phyloP scores from a whole-genome alignment of 2,888 invertebrate genomes.

The Oscheius onirici region DNA sequence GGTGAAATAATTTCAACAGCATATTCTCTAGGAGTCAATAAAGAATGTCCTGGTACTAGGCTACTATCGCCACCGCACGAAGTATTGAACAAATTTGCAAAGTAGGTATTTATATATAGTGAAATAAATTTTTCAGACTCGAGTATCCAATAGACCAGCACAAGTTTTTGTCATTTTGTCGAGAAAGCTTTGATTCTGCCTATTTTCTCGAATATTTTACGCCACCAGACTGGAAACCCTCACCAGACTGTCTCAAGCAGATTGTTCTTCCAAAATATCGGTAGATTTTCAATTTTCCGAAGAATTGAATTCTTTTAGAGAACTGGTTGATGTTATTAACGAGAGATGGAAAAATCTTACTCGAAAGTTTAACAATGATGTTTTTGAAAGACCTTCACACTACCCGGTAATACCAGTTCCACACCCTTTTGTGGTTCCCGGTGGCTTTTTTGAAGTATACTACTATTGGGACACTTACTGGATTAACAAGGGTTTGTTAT shows the following conservation, averaged over 20 bases:
- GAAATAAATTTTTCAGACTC: conserved; percentile 39
- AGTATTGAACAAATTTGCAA: conserved; percentile 46
- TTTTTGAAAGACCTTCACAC: conserved; percentile 60
- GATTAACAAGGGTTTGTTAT: conserved; percentile 84
- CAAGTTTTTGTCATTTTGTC: conserved; percentile 55
- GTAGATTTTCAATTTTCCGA: neutral
- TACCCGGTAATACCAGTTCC: conserved; percentile 89
- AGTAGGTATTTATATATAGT: conserved; percentile 21
- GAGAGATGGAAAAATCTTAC: conserved; percentile 50
- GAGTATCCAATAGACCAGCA: conserved; percentile 41
- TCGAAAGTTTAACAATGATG: conserved; percentile 59
- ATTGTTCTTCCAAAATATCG: neutral
- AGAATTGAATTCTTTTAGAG: conserved; percentile 33
- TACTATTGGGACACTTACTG: conserved; percentile 97
- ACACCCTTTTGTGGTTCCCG: conserved; percentile 80
- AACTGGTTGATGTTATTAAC: conserved; percentile 48
- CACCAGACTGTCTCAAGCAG: conserved; percentile 40
- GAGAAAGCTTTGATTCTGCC: conserved; percentile 51
- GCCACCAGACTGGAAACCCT: conserved; percentile 51
- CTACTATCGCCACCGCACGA: conserved; percentile 39
- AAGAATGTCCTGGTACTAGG: conserved; percentile 59
- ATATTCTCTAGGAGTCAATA: conserved; percentile 51
- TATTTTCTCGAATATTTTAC: conserved; percentile 45
- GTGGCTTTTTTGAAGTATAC: conserved; percentile 77
- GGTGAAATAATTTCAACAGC: conserved; percentile 44